Percentiles rank a stretch among this genome's conserved stretches.
phyloP scores from a whole-genome alignment of 2,888 invertebrate genomes.

The Agrochola circellaris region DNA sequence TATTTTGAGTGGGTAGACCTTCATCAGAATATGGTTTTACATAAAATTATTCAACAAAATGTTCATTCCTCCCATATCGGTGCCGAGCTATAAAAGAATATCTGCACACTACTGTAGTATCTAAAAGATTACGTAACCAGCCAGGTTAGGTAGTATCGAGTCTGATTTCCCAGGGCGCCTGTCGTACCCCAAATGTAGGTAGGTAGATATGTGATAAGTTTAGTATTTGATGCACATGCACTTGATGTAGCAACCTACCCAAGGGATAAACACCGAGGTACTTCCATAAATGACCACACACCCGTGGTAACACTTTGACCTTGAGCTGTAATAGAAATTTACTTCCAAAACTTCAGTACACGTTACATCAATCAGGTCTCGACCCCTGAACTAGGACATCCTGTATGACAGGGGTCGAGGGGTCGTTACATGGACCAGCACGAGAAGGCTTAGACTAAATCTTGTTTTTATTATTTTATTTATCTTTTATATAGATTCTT shows the following conservation, averaged over 20 bases:
- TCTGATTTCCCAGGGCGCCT: conserved; percentile 29
- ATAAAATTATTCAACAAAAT: not conserved
- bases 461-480: no score
- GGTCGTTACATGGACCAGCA: no score
- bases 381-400: no score
- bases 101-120: not conserved
- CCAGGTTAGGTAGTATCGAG: not conserved
- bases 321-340: not conserved
- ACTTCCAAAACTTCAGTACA: no score
- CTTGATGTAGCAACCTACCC: not conserved
- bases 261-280: not conserved
- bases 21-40: not conserved
- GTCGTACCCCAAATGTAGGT: not conserved
- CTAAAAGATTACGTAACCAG: conserved; percentile 34
- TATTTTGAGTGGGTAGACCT: no score
- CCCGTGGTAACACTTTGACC: not conserved
- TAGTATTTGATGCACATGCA: not conserved
- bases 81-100: not conserved
- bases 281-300: not conserved
- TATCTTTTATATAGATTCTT: no score
- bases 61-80: not conserved
- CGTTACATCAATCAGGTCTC: no score
- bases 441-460: no score
- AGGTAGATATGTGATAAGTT: not conserved
- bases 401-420: no score